Evolutionary conservation across 2,797 vertebrate genomes (phyloP).

Genomic region (Sebastiscus tertius): DNA sequence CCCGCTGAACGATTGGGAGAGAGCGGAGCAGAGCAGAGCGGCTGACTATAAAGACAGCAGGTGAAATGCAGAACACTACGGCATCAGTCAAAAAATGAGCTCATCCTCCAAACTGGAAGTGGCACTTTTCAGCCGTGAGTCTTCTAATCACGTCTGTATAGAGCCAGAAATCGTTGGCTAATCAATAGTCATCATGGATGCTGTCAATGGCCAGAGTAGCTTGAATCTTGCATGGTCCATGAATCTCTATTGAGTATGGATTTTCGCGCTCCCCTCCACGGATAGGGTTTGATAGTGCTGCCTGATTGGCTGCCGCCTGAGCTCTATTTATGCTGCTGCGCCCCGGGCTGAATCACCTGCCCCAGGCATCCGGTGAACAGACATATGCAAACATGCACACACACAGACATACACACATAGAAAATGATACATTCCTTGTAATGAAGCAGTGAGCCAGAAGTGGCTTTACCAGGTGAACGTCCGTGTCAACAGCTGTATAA

Average conservation of each 20-base stretch:
- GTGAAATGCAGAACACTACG: conserved; percentile 63
- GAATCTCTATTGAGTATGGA: conserved; percentile 82
- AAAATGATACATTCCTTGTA: conserved; percentile 65
- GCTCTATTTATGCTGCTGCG: conserved; percentile 75
- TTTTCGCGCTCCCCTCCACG: conserved; percentile 48
- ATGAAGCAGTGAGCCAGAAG: conserved; percentile 73
- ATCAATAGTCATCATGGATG: conserved; percentile 83
- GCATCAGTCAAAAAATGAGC: conserved; percentile 73
- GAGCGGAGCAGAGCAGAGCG: conserved; percentile 39
- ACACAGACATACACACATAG: conserved; percentile 46
- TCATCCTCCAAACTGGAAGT: conserved; percentile 81
- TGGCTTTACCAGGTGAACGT: conserved; percentile 60
- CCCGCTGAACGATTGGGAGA: conserved; percentile 53
- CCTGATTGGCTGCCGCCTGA: conserved; percentile 73
- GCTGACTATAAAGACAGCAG: conserved; percentile 67
- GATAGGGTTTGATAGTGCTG: conserved; percentile 64
- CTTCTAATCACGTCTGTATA: conserved; percentile 74
- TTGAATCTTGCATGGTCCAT: conserved; percentile 78
- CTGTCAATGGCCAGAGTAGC: conserved; percentile 71
- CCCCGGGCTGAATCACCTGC: conserved; percentile 79
- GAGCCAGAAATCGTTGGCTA: conserved; percentile 72
- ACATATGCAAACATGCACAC: conserved; percentile 62
- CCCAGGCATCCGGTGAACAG: conserved; percentile 71
- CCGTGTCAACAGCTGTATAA: conserved; percentile 62
- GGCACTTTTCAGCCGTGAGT: conserved; percentile 77